Conservation (phyloP, 2,888 invertebrate genomes). For the Magallana nippona region DNA sequence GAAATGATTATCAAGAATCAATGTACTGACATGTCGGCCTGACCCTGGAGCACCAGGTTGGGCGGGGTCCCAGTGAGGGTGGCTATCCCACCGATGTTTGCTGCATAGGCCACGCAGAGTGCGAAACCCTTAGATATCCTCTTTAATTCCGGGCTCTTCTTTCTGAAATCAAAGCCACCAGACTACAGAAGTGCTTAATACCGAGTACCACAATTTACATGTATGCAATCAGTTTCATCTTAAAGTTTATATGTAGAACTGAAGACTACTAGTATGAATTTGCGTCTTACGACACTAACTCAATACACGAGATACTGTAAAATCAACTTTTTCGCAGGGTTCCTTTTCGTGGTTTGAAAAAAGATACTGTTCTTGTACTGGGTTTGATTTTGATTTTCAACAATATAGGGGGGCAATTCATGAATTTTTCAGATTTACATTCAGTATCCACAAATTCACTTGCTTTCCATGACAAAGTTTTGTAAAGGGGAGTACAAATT, state of each 20-base stretch:
- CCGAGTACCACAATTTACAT: background rate
- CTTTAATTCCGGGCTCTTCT: background rate
- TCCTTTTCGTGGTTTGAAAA: background rate
- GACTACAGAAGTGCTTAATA: background rate
- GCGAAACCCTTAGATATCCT: constrained; percentile 55
- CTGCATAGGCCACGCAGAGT: constrained; percentile 58
- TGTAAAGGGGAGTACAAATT: no score
- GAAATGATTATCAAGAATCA: background rate
- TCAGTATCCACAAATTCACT: no score
- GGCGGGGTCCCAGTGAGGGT: constrained; percentile 63
- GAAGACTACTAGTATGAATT: background rate
- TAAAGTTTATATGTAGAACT: background rate
- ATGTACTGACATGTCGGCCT: constrained; percentile 57
- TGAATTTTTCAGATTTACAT: no score
- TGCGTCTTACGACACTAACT: background rate
- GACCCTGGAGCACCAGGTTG: constrained; percentile 58
- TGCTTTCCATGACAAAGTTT: no score
- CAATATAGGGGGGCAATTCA: no score
- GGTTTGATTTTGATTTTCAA: no score
- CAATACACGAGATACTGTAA: background rate
- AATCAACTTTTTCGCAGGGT: background rate
- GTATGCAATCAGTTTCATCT: no score
- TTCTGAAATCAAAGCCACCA: background rate
- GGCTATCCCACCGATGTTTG: constrained; percentile 61
- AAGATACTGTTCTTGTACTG: no score